phyloP scores from a whole-genome alignment of 2,797 vertebrate genomes.

The Enoplosus armatus region DNA sequence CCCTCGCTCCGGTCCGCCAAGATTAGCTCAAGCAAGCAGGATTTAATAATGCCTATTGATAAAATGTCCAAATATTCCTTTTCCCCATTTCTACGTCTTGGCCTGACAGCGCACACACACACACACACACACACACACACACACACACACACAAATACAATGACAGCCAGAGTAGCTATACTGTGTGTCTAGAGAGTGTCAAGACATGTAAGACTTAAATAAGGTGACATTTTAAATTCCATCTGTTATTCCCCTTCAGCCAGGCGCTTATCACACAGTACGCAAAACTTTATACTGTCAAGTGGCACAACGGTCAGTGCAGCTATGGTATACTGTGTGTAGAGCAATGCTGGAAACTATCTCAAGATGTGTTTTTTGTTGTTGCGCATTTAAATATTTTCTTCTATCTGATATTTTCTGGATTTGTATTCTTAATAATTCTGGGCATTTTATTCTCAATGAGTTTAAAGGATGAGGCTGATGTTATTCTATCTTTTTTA shows the following conservation, averaged over 20 bases:
- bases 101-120: conserved; percentile 50
- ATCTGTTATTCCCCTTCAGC: conserved; percentile 57
- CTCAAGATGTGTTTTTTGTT: background rate
- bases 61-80: conserved; percentile 90
- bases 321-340: background rate
- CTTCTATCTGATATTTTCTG: background rate
- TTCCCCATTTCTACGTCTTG: conserved; percentile 78
- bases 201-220: conserved; percentile 59
- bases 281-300: conserved; percentile 46
- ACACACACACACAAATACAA: conserved; percentile 53
- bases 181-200: conserved; percentile 59
- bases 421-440: background rate
- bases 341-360: background rate
- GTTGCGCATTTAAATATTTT: background rate
- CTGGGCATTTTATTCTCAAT: background rate
- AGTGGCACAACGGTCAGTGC: background rate
- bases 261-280: conserved; percentile 30
- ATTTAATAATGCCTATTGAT: conserved; percentile 92
- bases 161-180: conserved; percentile 47
- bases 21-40: conserved; percentile 89
- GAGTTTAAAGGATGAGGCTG: background rate
- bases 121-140: conserved; percentile 46
- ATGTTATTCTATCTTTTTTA: background rate
- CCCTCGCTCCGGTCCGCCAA: conserved; percentile 72
- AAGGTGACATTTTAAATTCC: conserved; percentile 72